Base-by-base conservation (phyloP, 2,797 vertebrate genomes). In the Thripadectes ignobilis region DNA sequence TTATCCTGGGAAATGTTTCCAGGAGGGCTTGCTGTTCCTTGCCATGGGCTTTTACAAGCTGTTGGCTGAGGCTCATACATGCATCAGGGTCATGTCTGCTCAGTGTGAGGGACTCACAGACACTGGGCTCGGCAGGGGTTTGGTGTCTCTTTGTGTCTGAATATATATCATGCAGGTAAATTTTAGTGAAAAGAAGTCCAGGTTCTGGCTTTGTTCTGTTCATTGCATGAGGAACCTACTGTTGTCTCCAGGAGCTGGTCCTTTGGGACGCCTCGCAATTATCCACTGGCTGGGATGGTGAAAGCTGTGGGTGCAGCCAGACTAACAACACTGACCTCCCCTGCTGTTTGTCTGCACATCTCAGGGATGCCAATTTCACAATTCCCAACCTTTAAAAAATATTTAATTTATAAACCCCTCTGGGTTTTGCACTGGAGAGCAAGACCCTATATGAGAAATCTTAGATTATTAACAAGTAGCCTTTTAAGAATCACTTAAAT, bases 51-150 rank as follows among this genome's bases (percentile, higher is more conserved):
- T 69, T 52, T 54, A 32, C 24, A 23, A 59, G 34, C 30, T 38
- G 27, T 36, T 0, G 2, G 9, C 24, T 3, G 2, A 18, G 51
- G 52, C 51, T 92, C 27, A 21, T 13, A 6, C 0, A 1, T 46
- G 30, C 52, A 32, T 32, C 5, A 3, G n/a, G 32, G 36, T 29
- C 2, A 1, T 36, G 24, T 58, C 73, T 73, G 23, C 43, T 74
- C 20, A 3, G 59, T 18, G 26, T 39, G 76, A 41, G 55, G 24
- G 55, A 27, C 20, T 19, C 17, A 23, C 3, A 34, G 27, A 29
- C 0, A 0, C 49, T 34, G 65, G 32, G 29, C n/a, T 79, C 0
- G 0, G 65, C 29, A 67, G 36, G 16, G 20, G 17, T 75, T 63
- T 83, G 68, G 10, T 7, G 5, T 90, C 38, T 68, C 38, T n/a